phyloP scores from a whole-genome alignment of 2,888 invertebrate species.

The Agriopis leucophaearia region DNA sequence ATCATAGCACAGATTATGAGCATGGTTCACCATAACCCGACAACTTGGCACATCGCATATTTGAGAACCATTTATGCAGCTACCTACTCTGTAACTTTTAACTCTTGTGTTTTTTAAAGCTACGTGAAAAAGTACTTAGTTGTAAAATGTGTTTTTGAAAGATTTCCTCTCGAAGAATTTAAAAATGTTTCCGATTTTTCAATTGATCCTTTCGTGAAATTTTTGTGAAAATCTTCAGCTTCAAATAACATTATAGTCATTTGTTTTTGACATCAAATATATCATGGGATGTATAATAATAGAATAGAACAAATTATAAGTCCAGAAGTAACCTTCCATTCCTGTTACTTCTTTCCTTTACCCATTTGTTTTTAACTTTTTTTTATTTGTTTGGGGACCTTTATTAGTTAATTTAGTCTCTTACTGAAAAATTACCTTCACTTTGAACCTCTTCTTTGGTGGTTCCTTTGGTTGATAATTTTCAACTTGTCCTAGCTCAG shows the following conservation, averaged over 20 bases:
- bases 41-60: neutral
- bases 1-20: conserved; percentile 26
- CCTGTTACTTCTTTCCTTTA: no score
- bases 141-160: neutral
- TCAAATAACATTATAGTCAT: neutral
- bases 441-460: no score
- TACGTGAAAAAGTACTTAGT: conserved; percentile 2
- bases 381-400: no score
- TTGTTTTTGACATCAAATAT: neutral
- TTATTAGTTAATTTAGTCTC: no score
- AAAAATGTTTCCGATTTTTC: neutral
- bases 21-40: conserved; percentile 16
- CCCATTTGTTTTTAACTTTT: no score
- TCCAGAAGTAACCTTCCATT: no score
- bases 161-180: conserved; percentile 29
- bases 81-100: neutral
- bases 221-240: neutral
- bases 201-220: conserved; percentile 10
- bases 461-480: neutral
- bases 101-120: neutral
- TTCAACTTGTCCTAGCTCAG: neutral
- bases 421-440: no score
- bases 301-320: no score
- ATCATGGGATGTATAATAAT: neutral
- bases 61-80: conserved; percentile 4